Evolutionary conservation across 2,113 vertebrate genomes (phyloP), one percentile per base, ranked within the genome.

Genomic region (Paraplagusia blochii): DNA sequence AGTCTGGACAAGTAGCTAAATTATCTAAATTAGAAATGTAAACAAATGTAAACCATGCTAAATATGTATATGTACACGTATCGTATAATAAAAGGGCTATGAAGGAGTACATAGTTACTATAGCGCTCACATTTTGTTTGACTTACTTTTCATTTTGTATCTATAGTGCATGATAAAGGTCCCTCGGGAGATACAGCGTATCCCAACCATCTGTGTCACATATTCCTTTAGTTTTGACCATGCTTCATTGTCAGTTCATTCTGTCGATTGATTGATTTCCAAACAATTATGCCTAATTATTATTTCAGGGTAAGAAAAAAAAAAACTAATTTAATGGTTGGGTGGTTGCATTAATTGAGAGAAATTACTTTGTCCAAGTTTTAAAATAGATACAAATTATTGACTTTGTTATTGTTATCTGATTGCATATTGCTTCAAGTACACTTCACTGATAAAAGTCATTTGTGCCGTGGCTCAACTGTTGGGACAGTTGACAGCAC

Each of bases 341-440:
- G 80, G 74, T 79, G 91, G 71, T 76, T 81, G 50, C 83, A 88
- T 85, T 90, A 91, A 91, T 91, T 89, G 75, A 77, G 66, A 84
- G 81, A 85, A 90, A 89, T 91, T 66, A 87, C 90, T 88, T 89
- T 91, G 91, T 91, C 90, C 88, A 90, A 88, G 82, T 88, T 89
- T 85, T 66, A 87, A 87, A 89, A 85, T 88, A 90, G 88, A 90
- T 89, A 86, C 78, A 89, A 91, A 89, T 90, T 85, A 91, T 88
- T 88, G 86, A 88, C 85, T 88, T 86, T 70, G 88, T 91, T 87
- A 88, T 87, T 89, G 73, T 86, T 86, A 88, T 90, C 82, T 89
- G 84, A 89, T 88, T 89, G 74, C 85, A 82, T 90, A 86, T 85
- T 89, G 87, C 87, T 75, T 85, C 82, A 86, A 86, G 78, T 83